A percentile compares a stretch with the other conserved stretches of the same genome.
phyloP scores from a whole-genome alignment of 2,797 vertebrate genomes.

The Macropodus opercularis region DNA sequence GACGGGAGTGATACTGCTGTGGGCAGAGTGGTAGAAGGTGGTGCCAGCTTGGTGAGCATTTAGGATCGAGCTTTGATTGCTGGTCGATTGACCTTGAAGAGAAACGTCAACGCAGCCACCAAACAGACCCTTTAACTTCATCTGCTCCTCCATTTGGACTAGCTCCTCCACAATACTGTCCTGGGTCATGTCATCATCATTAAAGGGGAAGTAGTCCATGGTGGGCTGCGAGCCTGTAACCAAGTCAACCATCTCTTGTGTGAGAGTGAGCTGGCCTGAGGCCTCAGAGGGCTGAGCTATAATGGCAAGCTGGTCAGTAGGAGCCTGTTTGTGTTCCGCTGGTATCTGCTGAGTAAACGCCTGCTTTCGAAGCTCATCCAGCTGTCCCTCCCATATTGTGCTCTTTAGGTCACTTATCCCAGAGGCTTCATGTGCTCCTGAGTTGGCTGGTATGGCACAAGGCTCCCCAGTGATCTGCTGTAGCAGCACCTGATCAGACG shows the following conservation, averaged over 20 bases:
- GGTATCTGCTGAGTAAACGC: conserved; percentile 80
- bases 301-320: conserved; percentile 77
- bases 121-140: conserved; percentile 92
- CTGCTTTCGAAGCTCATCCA: conserved; percentile 85
- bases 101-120: conserved; percentile 88
- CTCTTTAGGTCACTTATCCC: conserved; percentile 88
- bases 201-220: conserved; percentile 95
- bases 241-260: conserved; percentile 93
- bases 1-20: conserved; percentile 93
- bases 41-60: conserved; percentile 84
- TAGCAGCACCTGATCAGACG: conserved; percentile 83
- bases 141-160: conserved; percentile 99
- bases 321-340: conserved; percentile 80
- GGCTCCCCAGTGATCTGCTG: conserved; percentile 89
- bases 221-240: conserved; percentile 87
- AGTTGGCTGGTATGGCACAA: conserved; percentile 83
- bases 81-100: conserved; percentile 85
- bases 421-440: conserved; percentile 84
- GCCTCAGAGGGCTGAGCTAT: conserved; percentile 84
- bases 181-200: conserved; percentile 97
- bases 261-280: conserved; percentile 88
- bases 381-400: conserved; percentile 89
- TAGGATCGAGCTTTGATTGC: conserved; percentile 81
- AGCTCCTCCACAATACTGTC: conserved; percentile 99
- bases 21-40: conserved; percentile 93